Evolutionary conservation across 2,888 invertebrate genomes (phyloP).

Genomic region (Hypomecis punctinalis): DNA sequence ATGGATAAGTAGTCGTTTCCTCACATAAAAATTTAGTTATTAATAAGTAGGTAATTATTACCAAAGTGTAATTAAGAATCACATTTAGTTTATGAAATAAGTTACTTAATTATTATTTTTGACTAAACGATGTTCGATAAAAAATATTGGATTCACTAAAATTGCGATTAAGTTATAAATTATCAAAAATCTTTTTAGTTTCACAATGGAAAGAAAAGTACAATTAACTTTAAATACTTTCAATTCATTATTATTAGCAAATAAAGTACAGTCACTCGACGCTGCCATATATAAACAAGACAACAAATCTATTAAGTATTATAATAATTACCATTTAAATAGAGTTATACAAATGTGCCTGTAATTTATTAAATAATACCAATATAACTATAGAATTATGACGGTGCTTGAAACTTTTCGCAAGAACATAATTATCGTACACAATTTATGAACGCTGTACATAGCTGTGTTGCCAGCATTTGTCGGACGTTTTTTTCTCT

Average conservation of each 20-base stretch:
- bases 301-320: constrained; percentile 25
- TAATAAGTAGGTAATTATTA: constrained; percentile 79
- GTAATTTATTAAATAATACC: constrained; percentile 54
- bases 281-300: constrained; percentile 49
- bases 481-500: too few relatives aligned
- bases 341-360: constrained; percentile 68
- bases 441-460: neutral
- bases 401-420: constrained; percentile 63
- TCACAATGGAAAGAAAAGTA: constrained; percentile 10
- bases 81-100: constrained; percentile 64
- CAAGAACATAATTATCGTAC: neutral
- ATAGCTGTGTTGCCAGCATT: neutral
- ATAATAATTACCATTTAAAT: constrained; percentile 49
- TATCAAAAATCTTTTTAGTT: too few relatives aligned
- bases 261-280: constrained; percentile 31
- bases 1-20: constrained; percentile 47
- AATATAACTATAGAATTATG: constrained; percentile 47
- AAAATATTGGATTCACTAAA: neutral
- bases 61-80: constrained; percentile 83
- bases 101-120: constrained; percentile 22
- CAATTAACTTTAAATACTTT: constrained; percentile 18
- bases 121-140: constrained; percentile 1
- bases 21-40: constrained; percentile 67
- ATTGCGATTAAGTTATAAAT: too few relatives aligned
- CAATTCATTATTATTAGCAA: neutral